These are phyloP conservation scores for Percopsis transmontana DNA, from an alignment of 2,113 vertebrate species.

Conservation along the genomic window DNA sequence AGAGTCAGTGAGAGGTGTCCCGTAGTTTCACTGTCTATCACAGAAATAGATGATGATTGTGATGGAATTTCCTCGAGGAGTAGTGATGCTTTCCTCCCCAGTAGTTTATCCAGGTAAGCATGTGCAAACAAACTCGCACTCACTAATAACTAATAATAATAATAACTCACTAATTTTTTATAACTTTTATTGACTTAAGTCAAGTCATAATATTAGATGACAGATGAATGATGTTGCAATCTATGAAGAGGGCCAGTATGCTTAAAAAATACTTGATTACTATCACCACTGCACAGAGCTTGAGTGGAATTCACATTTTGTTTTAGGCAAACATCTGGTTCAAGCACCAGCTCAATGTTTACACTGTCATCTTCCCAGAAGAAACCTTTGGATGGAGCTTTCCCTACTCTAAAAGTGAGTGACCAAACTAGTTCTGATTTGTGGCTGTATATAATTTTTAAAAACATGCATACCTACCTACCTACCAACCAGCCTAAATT, in stretches of 20 bases:
- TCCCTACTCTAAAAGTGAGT: conserved; percentile 58
- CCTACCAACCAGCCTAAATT: too few relatives aligned
- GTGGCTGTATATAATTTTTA: background rate
- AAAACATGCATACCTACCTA: too few relatives aligned
- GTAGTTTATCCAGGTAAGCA: conserved; percentile 64
- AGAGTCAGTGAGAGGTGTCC: conserved; percentile 64
- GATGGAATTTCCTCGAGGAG: conserved; percentile 40
- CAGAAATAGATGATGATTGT: conserved; percentile 63
- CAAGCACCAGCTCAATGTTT: conserved; percentile 40
- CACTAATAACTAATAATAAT: too few relatives aligned
- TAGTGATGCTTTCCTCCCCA: conserved; percentile 33
- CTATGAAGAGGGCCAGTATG: too few relatives aligned
- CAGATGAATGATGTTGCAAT: too few relatives aligned
- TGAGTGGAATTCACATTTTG: background rate
- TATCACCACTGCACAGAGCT: background rate
- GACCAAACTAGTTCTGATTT: background rate
- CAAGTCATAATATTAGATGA: too few relatives aligned
- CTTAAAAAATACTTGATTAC: too few relatives aligned
- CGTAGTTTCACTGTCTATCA: conserved; percentile 70
- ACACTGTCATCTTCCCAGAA: conserved; percentile 57
- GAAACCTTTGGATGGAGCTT: conserved; percentile 40
- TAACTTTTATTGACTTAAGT: too few relatives aligned
- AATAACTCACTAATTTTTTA: too few relatives aligned
- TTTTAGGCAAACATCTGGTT: conserved; percentile 68
- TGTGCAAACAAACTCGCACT: background rate